Evolutionary conservation across 2,113 vertebrate species (phyloP).

Genomic region (Dicaeum eximium): DNA sequence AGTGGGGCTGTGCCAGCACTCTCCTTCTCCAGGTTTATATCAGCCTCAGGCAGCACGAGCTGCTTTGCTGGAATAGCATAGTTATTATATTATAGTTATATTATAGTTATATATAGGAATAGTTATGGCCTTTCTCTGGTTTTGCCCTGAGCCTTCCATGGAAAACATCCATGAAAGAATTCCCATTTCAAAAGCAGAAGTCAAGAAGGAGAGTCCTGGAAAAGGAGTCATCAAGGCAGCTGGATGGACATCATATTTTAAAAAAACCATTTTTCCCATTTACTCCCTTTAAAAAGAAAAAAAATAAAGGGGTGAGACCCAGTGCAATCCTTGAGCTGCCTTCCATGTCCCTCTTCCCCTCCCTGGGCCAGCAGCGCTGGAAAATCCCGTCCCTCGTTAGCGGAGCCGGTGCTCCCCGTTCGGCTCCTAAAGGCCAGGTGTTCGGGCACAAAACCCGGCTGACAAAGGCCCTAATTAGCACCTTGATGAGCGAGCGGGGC

Average conservation of each 20-base stretch:
- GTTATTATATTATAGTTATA: too few relatives aligned
- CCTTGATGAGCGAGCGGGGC: slow-evolving; percentile 7
- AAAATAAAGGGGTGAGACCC: neutral
- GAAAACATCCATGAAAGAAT: neutral
- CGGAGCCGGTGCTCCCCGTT: neutral
- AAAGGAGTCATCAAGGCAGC: neutral
- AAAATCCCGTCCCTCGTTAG: neutral
- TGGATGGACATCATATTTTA: neutral
- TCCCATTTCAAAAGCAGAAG: neutral
- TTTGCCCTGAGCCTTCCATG: neutral
- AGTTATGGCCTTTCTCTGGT: neutral
- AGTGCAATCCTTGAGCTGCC: neutral
- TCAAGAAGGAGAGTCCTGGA: neutral
- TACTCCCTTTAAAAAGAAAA: neutral
- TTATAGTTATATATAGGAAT: too few relatives aligned
- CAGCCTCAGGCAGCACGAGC: neutral
- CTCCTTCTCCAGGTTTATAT: neutral
- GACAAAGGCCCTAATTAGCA: slow-evolving; percentile 59
- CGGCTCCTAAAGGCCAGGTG: slow-evolving; percentile 43
- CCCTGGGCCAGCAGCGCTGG: neutral
- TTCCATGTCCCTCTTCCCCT: neutral
- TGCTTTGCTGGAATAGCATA: neutral
- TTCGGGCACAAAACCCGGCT: slow-evolving; percentile 4
- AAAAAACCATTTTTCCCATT: neutral
- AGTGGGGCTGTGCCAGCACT: neutral